Evolutionary conservation across 2,113 vertebrate genomes (phyloP), one percentile per base, ranked within the genome.

Genomic region (Onychorhynchus coronatus): DNA sequence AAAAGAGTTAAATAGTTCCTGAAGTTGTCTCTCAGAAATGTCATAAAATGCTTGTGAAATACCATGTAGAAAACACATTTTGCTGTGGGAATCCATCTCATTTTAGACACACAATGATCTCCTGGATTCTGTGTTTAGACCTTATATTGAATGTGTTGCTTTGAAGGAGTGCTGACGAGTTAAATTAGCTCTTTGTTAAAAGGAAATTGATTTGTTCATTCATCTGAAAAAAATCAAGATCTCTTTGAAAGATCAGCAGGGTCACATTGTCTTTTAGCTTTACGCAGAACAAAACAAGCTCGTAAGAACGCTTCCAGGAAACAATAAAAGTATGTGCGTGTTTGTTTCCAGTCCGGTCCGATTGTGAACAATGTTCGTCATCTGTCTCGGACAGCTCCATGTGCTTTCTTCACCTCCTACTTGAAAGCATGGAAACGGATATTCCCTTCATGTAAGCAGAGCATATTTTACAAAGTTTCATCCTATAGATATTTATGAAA

Each of bases 141-240:
- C 76, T 74, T 83, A 86, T 91, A 78, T 63, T 71, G 50, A 89
- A 84, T 71, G 63, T 42, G 27, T 74, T 91, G 77, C 89, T 93
- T 76, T 95, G 74, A 88, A 96, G 88, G 87, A 93, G 28, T 58
- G 61, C 91, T 94, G 90, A 92, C 77, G 53, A 67, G 86, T 93
- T 96, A 89, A 94, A 91, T 94, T 88, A 59, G 55, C 55, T 83
- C 91, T 93, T 95, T 97, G 92, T 95, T 86, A 72, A 70, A 91
- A 93, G 71, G 79, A 83, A 95, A 95, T 84, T 44, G 81, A 80
- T 79, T 93, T 91, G 44, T 89, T 92, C 81, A 63, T 95, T 95
- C 83, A 78, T 82, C 85, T 88, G 88, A 87, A 93, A 89, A 79
- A 95, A 88, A 74, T 71, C 89, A 93, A 93, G 75, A 65, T 94